Base-by-base conservation (phyloP, 23 tunicate genomes). In the Phallusia fumigata region DNA sequence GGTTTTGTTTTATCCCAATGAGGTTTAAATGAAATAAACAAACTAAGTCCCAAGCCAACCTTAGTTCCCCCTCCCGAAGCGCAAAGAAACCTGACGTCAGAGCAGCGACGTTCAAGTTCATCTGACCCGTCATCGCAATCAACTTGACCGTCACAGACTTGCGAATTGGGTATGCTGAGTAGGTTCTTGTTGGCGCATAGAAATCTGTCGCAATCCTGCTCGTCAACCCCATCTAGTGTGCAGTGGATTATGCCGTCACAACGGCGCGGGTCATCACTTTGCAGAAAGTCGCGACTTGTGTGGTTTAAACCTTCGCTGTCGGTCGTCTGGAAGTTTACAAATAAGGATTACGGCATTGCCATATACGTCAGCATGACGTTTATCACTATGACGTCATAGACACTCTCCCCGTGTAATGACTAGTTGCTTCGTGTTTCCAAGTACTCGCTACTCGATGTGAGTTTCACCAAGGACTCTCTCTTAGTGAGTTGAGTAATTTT, bases 161-260 rank as follows among this genome's bases (percentile, higher is more conserved):
- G 69, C 26, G 3, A 21, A 16, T 58, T 58, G 15, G 26, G 28
- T 1, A 58, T 58, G 28, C 69, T 58, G 16, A 58, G 2, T 1
- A 58, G 69, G 16, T 21, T 13, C 13, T 16, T 24, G 16, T 24
- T 58, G 28, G 2, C 13, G 16, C 69, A 58, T 3, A 58, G 28
- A 24, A 58, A 58, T 58, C 69, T 58, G 69, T 58, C 69, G 16
- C 69, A 58, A 5, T 58, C 13, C 13, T 22, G 3, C 16, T 58
- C 69, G 69, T 58, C 69, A 58, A 5, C 69, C 13, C 69, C 28
- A 13, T 58, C 28, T 6, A 1, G 5, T 1, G 11, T 21, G 16
- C 69, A 58, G 69, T 58, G 3, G 69, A 58, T 58, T 21, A 58
- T 58, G 26, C 69, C 69, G 69, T 58, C 69, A 58, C 69, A 58